Conservation (phyloP, 2,113 vertebrate species). For the Baryphthengus martii region DNA sequence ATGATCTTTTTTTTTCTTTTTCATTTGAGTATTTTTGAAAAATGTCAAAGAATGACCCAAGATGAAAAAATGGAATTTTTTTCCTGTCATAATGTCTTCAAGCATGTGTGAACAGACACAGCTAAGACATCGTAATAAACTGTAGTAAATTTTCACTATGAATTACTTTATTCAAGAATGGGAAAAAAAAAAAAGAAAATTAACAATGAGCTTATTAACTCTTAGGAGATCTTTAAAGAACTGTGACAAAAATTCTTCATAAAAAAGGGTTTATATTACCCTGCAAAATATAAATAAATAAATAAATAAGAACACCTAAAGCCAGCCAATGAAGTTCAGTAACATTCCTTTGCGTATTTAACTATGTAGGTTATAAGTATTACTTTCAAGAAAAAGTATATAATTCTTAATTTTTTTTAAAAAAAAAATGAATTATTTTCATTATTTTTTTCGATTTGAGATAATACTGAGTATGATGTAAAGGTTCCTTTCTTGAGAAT, state of each 20-base stretch:
- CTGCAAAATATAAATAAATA: too few relatives aligned
- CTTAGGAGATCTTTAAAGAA: neutral
- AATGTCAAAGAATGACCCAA: neutral
- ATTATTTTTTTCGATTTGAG: neutral
- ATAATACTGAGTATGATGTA: accelerated
- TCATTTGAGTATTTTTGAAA: neutral
- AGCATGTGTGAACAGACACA: neutral
- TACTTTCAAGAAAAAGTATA: neutral
- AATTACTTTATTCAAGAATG: neutral
- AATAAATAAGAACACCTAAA: neutral
- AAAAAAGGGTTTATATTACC: neutral
- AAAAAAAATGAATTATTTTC: too few relatives aligned
- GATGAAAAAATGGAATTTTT: accelerated
- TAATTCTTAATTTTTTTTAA: neutral
- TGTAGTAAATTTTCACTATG: neutral
- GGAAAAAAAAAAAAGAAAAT: neutral
- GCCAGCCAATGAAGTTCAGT: neutral
- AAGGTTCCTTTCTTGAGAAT: neutral
- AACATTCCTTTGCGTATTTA: neutral
- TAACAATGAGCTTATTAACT: neutral
- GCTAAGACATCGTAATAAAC: neutral
- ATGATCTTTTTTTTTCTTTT: neutral
- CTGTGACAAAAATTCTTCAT: neutral
- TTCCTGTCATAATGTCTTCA: neutral
- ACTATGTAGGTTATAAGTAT: neutral